These are phyloP conservation scores for Scolopax rusticola DNA, from an alignment of 2,797 vertebrate genomes.

Conservation along the genomic window DNA sequence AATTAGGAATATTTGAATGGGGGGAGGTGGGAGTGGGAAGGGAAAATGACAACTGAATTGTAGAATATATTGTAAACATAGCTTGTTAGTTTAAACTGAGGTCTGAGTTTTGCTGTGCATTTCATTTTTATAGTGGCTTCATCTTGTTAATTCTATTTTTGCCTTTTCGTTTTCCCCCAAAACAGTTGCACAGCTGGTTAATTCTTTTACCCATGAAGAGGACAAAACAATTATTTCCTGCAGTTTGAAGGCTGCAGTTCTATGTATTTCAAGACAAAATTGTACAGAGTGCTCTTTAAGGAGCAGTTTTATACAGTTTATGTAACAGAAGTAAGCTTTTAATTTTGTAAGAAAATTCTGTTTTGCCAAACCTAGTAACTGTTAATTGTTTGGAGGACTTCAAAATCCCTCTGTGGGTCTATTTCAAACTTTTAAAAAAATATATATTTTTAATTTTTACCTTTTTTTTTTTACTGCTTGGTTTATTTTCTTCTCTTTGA, in stretches of 20 bases:
- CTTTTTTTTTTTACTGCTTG: conserved; percentile 77
- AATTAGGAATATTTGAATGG: conserved; percentile 72
- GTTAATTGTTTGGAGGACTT: conserved; percentile 78
- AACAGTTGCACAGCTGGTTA: conserved; percentile 61
- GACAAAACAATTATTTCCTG: conserved; percentile 69
- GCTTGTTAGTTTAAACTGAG: conserved; percentile 71
- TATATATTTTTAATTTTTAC: conserved; percentile 57
- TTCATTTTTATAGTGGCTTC: conserved; percentile 77
- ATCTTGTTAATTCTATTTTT: conserved; percentile 68
- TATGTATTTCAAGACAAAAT: conserved; percentile 74
- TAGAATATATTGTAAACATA: conserved; percentile 78
- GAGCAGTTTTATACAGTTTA: conserved; percentile 76
- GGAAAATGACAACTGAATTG: conserved; percentile 64
- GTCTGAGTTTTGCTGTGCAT: conserved; percentile 79
- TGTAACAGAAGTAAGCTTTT: conserved; percentile 76
- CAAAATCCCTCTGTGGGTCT: conserved; percentile 77
- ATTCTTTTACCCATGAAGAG: conserved; percentile 69
- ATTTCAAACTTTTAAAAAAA: conserved; percentile 71
- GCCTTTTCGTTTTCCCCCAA: conserved; percentile 32
- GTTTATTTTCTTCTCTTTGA: conserved; percentile 82
- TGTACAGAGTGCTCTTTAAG: conserved; percentile 73
- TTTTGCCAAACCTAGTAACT: conserved; percentile 86
- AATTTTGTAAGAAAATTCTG: conserved; percentile 78
- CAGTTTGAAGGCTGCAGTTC: conserved; percentile 65
- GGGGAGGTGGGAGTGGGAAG: conserved; percentile 52